Percentiles rank a stretch among this genome's conserved stretches.
phyloP scores from a whole-genome alignment of 2,888 invertebrate species.

The Sicus ferrugineus region DNA sequence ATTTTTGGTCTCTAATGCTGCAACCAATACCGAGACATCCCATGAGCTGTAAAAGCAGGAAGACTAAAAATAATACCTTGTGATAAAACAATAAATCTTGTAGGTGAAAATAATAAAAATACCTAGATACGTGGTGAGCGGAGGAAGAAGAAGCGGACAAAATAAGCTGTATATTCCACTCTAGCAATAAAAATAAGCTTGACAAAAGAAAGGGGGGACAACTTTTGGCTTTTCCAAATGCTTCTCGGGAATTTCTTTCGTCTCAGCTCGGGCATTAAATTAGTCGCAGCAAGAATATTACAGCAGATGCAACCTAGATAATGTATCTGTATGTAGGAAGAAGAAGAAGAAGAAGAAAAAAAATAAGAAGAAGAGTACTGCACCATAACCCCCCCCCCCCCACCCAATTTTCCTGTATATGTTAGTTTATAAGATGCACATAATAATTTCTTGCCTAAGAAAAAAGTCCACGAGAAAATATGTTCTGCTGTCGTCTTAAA shows the following conservation, averaged over 20 bases:
- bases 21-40: neutral
- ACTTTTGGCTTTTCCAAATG: neutral
- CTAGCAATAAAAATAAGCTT: constrained; percentile 38
- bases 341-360: constrained; percentile 19
- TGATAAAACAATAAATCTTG: constrained; percentile 57
- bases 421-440: too few relatives aligned
- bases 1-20: constrained; percentile 2
- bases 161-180: constrained; percentile 27
- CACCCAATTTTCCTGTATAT: neutral
- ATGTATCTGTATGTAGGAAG: neutral
- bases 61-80: constrained; percentile 59
- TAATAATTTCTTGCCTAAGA: too few relatives aligned
- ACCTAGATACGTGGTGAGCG: constrained; percentile 34
- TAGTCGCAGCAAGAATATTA: constrained; percentile 31
- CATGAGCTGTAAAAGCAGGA: constrained; percentile 20
- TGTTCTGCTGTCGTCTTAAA: constrained; percentile 47
- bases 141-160: neutral
- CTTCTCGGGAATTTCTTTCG: neutral
- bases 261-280: constrained; percentile 28
- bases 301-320: constrained; percentile 30
- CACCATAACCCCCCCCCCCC: neutral
- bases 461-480: constrained; percentile 43
- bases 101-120: constrained; percentile 52
- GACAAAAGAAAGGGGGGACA: constrained; percentile 33
- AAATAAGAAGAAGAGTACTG: neutral